Evolutionary conservation across 2,113 vertebrate species (phyloP).

Genomic region (Platycercus adscitus): DNA sequence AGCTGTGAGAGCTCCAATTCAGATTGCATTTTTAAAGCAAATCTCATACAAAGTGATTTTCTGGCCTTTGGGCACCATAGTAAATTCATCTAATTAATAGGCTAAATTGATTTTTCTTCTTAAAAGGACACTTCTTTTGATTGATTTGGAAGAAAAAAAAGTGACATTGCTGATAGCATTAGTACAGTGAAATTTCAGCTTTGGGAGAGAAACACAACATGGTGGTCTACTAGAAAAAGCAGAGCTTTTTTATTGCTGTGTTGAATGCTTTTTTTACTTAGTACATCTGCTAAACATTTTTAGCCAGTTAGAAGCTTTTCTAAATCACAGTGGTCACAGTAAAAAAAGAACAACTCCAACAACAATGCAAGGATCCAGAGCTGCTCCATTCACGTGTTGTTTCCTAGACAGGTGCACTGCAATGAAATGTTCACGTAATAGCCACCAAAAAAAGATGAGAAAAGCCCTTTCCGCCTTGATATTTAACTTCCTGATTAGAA

Average conservation of each 20-base stretch:
- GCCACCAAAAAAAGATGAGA: not conserved
- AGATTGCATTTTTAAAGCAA: slow-evolving; percentile 1
- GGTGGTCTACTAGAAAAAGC: not conserved
- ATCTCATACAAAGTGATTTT: not conserved
- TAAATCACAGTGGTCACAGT: not conserved
- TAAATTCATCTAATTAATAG: slow-evolving; percentile 39
- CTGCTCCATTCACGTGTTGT: not conserved
- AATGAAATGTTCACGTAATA: not conserved
- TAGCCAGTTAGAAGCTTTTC: not conserved
- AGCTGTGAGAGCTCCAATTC: not conserved
- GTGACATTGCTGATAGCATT: not conserved
- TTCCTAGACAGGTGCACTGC: not conserved
- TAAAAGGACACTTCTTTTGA: not conserved
- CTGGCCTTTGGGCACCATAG: not conserved
- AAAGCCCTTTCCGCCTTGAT: not conserved
- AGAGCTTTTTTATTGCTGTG: not conserved
- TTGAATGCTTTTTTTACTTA: not conserved
- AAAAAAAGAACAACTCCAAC: not conserved
- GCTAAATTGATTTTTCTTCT: slow-evolving; percentile 44
- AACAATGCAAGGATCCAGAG: not conserved
- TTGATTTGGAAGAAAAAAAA: slow-evolving; percentile 10
- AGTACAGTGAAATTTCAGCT: not conserved
- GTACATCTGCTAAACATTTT: not conserved
- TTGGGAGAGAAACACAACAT: not conserved
- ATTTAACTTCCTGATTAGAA: slow-evolving; percentile 27